A percentile compares a stretch with the other conserved stretches of the same genome.
Evolutionary conservation across 92 coral and sea anemone species (phyloP).

Genomic region (Micromussa lordhowensis): DNA sequence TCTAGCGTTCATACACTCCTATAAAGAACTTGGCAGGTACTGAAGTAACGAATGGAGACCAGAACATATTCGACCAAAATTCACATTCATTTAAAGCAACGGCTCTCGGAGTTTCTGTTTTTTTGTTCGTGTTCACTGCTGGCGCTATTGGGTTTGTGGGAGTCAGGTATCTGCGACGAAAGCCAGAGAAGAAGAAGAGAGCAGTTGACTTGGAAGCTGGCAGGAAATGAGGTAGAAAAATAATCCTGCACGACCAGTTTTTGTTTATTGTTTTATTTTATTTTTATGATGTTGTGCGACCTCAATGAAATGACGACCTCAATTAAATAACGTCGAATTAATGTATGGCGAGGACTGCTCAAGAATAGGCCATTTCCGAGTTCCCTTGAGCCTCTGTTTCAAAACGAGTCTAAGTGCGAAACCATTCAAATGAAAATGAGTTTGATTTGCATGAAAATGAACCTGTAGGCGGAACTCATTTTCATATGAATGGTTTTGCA

Average conservation of each 20-base stretch:
- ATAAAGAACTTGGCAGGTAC: background rate
- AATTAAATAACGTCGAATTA: too few relatives aligned
- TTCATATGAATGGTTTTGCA: too few relatives aligned
- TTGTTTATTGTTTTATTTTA: background rate
- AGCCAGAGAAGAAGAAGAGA: background rate
- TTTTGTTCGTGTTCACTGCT: background rate
- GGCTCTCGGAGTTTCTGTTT: background rate
- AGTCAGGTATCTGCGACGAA: slow-evolving; percentile 5
- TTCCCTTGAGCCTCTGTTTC: too few relatives aligned
- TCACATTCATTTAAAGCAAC: slow-evolving; percentile 14
- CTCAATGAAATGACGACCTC: too few relatives aligned
- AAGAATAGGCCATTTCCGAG: too few relatives aligned
- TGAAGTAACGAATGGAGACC: background rate
- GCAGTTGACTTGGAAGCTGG: slow-evolving; percentile 12
- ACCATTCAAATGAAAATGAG: too few relatives aligned
- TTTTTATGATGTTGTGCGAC: too few relatives aligned
- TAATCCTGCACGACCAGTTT: background rate
- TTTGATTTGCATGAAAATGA: too few relatives aligned
- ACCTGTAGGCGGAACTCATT: too few relatives aligned
- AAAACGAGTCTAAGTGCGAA: too few relatives aligned
- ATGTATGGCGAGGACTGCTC: too few relatives aligned
- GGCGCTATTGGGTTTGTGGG: background rate
- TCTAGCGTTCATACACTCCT: background rate
- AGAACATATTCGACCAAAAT: background rate
- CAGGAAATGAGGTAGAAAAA: background rate